Evolutionary conservation across 2,888 invertebrate genomes (phyloP).

Genomic region (Mimachlamys varia): DNA sequence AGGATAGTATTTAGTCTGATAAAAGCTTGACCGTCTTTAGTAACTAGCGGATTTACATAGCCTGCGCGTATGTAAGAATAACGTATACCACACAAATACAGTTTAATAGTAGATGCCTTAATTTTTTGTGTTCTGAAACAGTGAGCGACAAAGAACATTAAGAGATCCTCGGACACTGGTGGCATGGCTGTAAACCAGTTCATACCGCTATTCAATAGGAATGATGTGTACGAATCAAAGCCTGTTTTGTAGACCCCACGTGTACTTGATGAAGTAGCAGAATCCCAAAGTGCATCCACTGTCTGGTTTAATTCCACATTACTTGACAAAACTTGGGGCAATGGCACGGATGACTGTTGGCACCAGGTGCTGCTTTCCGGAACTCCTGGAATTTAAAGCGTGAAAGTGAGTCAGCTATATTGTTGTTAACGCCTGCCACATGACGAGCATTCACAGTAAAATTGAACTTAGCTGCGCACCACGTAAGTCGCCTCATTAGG

Average conservation of each 20-base stretch:
- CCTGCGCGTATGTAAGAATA: background rate
- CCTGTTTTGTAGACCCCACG: conserved; percentile 36
- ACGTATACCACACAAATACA: conserved; percentile 38
- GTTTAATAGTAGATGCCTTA: conserved; percentile 28
- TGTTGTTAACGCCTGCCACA: background rate
- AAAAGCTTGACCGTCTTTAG: background rate
- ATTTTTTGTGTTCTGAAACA: background rate
- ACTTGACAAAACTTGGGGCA: background rate
- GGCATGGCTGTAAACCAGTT: background rate
- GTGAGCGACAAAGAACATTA: too few relatives aligned
- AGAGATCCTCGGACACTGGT: background rate
- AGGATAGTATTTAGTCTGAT: background rate
- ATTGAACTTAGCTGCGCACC: conserved; percentile 26
- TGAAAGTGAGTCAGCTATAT: conserved; percentile 38
- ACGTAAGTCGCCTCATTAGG: conserved; percentile 42
- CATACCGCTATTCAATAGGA: conserved; percentile 8
- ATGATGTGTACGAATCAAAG: background rate
- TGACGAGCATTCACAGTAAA: background rate
- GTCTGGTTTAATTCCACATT: conserved; percentile 20
- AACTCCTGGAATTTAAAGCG: conserved; percentile 50
- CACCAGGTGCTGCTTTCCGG: conserved; percentile 43
- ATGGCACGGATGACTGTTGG: background rate
- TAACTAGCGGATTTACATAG: background rate
- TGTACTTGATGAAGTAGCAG: background rate
- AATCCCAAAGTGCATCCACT: conserved; percentile 37